Evolutionary conservation across 2,113 vertebrate species (phyloP).

Genomic region (Varanus komodoensis): DNA sequence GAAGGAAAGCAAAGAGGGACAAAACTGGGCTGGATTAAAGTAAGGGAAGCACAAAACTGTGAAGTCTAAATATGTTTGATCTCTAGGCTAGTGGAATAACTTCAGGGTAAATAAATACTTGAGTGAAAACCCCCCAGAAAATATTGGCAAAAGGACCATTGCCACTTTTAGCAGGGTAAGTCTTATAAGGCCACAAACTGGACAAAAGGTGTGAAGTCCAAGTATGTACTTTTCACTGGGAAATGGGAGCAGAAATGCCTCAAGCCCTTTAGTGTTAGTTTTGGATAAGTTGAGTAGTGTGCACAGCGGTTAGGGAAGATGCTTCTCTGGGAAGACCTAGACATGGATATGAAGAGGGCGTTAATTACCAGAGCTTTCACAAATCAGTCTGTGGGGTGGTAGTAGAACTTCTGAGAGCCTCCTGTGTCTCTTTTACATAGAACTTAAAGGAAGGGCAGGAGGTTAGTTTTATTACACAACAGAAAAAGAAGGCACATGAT

Average conservation of each 20-base stretch:
- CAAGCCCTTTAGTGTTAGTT: slow-evolving; percentile 30
- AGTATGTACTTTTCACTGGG: slow-evolving; percentile 31
- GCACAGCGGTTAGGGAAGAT: slow-evolving; percentile 44
- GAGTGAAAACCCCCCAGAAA: slow-evolving; percentile 51
- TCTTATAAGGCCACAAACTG: slow-evolving; percentile 74
- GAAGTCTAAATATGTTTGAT: not conserved
- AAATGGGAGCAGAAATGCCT: slow-evolving; percentile 47
- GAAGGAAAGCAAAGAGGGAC: slow-evolving; percentile 62
- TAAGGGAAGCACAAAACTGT: slow-evolving; percentile 51
- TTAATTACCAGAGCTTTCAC: slow-evolving; percentile 29
- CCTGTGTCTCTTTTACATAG: slow-evolving; percentile 25
- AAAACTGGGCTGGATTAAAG: not conserved
- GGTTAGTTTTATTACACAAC: slow-evolving; percentile 74
- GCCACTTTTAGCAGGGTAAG: slow-evolving; percentile 57
- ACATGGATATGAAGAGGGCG: slow-evolving; percentile 62
- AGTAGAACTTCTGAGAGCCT: slow-evolving; percentile 64
- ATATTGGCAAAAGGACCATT: slow-evolving; percentile 16
- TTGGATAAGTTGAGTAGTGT: slow-evolving; percentile 41
- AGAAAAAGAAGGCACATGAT: slow-evolving; percentile 85
- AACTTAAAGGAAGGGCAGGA: slow-evolving; percentile 65
- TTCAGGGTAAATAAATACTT: slow-evolving; percentile 48
- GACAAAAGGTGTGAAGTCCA: not conserved
- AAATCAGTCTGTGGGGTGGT: slow-evolving; percentile 47
- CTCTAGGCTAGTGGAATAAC: slow-evolving; percentile 45
- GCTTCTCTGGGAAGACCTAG: slow-evolving; percentile 68